phyloP scores from a whole-genome alignment of 2,113 vertebrate species.

The Dolichallabes microphthalmus region DNA sequence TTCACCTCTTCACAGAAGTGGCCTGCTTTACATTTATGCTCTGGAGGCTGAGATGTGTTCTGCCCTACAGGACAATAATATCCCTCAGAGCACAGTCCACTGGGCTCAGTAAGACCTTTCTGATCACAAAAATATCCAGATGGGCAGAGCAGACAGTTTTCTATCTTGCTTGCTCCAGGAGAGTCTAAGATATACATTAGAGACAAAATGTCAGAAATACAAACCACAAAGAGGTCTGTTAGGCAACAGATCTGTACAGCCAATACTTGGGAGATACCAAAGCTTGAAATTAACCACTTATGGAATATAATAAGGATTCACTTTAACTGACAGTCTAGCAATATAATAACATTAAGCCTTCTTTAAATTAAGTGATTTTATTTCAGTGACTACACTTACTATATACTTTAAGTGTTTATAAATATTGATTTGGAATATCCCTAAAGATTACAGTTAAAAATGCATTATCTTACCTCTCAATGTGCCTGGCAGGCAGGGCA shows the following conservation, averaged over 20 bases:
- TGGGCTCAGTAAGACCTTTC: slow-evolving; percentile 61
- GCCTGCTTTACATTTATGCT: slow-evolving; percentile 73
- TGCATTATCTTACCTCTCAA: slow-evolving; percentile 65
- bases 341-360: not conserved
- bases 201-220: not conserved
- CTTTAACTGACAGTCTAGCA: not conserved
- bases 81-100: slow-evolving; percentile 70
- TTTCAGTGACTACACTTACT: not conserved
- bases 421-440: not conserved
- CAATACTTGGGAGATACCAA: not conserved
- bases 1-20: slow-evolving; percentile 76
- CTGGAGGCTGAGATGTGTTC: slow-evolving; percentile 63
- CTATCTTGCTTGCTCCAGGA: slow-evolving; percentile 58
- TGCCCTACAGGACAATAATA: slow-evolving; percentile 74
- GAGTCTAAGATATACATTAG: slow-evolving; percentile 50
- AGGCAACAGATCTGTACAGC: not conserved
- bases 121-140: slow-evolving; percentile 69
- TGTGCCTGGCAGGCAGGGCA: slow-evolving; percentile 69
- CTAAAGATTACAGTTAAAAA: not conserved
- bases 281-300: not conserved
- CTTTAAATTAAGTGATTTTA: slow-evolving; percentile 6
- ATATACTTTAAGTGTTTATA: not conserved
- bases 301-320: not conserved
- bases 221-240: slow-evolving; percentile 15
- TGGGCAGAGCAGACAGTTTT: slow-evolving; percentile 68